These are phyloP conservation scores for Digitonthophagus gazella DNA, from an alignment of 2,888 invertebrate genomes.

Conservation along the genomic window DNA sequence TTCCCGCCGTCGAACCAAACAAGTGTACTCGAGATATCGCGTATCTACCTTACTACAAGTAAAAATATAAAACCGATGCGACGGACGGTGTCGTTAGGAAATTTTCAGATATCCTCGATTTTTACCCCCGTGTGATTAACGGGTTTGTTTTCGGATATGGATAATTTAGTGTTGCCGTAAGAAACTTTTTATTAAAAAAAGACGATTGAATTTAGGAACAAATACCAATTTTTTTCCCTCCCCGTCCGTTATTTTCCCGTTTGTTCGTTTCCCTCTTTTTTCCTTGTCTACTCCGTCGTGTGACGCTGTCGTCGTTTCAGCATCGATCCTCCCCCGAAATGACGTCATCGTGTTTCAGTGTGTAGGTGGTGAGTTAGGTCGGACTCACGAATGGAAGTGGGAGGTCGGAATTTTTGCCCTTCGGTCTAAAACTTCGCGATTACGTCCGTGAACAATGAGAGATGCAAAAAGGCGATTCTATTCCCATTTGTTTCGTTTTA, in stretches of 20 bases:
- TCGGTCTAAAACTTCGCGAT: not conserved
- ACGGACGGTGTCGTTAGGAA: not conserved
- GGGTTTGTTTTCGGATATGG: not conserved
- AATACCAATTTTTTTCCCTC: too few species aligned
- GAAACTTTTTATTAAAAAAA: not conserved
- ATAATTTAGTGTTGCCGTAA: not conserved
- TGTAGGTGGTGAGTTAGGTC: constrained; percentile 12
- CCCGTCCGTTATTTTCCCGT: not conserved
- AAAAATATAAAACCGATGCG: not conserved
- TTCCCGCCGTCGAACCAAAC: not conserved
- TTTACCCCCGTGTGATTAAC: not conserved
- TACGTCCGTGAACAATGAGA: not conserved
- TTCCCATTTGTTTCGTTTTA: constrained; percentile 40
- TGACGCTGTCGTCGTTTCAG: constrained; percentile 9
- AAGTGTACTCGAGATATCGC: not conserved
- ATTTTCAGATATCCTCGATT: not conserved
- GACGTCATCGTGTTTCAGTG: constrained; percentile 10
- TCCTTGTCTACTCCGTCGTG: not conserved
- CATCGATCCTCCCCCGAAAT: constrained; percentile 11
- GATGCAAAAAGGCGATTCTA: not conserved
- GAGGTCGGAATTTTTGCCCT: not conserved
- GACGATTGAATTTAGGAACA: not conserved
- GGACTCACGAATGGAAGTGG: not conserved
- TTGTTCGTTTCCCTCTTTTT: not conserved
- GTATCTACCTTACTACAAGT: not conserved